phyloP scores from a whole-genome alignment of 2,113 vertebrate genomes.

The Stegostoma tigrinum region DNA sequence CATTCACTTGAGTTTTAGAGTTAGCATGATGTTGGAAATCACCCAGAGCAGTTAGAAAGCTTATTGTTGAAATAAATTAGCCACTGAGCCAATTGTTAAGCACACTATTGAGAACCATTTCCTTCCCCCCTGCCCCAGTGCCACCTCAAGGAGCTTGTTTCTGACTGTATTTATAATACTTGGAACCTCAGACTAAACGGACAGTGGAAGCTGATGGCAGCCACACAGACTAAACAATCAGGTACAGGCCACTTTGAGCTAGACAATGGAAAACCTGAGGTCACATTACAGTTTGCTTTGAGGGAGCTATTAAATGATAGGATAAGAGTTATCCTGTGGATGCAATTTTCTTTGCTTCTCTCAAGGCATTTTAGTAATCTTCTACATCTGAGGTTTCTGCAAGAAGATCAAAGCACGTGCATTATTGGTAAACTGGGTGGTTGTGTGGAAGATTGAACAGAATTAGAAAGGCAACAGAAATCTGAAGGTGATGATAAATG shows the following conservation, averaged over 20 bases:
- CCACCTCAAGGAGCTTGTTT: not conserved
- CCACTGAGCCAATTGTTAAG: not conserved
- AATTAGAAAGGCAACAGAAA: constrained; percentile 4
- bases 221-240: no score
- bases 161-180: not conserved
- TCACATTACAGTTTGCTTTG: not conserved
- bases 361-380: not conserved
- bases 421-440: not conserved
- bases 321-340: not conserved
- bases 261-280: not conserved
- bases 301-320: not conserved
- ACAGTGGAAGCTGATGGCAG: not conserved
- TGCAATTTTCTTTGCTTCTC: not conserved
- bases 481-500: not conserved
- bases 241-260: not conserved
- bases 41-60: not conserved
- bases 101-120: not conserved
- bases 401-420: not conserved
- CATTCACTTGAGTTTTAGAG: not conserved
- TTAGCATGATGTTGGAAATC: not conserved
- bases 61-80: not conserved
- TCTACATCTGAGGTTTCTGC: not conserved
- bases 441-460: not conserved
- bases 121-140: no score
- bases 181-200: not conserved